Base-by-base conservation (phyloP, 2,888 invertebrate genomes). In the Lithophane semibrunnea region DNA sequence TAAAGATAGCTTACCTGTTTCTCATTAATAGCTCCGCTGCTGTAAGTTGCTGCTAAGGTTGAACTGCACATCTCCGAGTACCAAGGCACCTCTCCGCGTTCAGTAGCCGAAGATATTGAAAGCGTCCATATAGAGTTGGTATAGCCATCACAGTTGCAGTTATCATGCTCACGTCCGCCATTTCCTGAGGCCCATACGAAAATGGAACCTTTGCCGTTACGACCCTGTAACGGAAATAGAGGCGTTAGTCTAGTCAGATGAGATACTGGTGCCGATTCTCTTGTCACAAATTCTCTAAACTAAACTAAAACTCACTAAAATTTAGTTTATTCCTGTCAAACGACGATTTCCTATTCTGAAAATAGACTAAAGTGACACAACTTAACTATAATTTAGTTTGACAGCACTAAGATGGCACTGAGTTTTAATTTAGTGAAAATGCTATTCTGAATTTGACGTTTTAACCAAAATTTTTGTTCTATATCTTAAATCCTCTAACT, bases 131-230 rank as follows among this genome's bases (percentile, higher is more conserved):
- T 99, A 79, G 99, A 99, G 97, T 99, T 99, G 75, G 99, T 99
- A 95, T 99, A 99, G 47, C 99, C 99, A 94, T 99, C 99, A 95
- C 99, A 99, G 95, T 99, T 99, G 96, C 99, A 99, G 94, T 99
- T 99, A 94, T 99, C 99, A 89, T 98, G 98, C 92, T 99, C 99
- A 65, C 99, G 97, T 0, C 99, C 99, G 4, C 99, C 99, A 94
- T 99, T 99, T 61, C 99, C 99, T 0, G 99, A 99, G 0, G 99
- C 99, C 99, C 99, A 99, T 2, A 99, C 99, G 96, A 99, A 99
- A 89, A 99, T 99, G 42, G 99, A 99, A 18, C 99, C 99, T 94
- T 98, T 98, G 52, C 99, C 99, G 85, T 97, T 97, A 10, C 99
- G 98, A 79, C 99, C 99, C 98, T 98, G 94, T 58, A 16, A 61